Base-by-base conservation (phyloP, 2,113 vertebrate species). In the Actenoides lindsayi region DNA sequence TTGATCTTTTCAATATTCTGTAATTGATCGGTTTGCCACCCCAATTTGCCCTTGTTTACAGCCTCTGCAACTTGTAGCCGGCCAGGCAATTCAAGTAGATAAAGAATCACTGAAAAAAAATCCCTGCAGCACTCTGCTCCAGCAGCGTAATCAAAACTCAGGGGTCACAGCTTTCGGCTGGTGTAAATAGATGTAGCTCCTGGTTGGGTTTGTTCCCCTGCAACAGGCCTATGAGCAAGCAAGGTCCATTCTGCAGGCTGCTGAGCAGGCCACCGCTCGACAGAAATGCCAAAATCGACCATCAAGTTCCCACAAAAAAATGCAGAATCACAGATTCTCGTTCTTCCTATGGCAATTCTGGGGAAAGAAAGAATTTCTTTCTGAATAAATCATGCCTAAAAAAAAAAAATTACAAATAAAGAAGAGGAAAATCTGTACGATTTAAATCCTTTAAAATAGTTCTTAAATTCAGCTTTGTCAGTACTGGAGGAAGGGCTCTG, bases 1-100 rank as follows among this genome's bases (percentile, higher is more conserved):
- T 65, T 87, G 89, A 87, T 85, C 57, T 94, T 92, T 87, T 94
- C 92, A 93, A 87, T 89, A 95, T 82, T 92, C 77, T 59, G 37
- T 46, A 89, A 91, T 91, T 94, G 94, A 96, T 93, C 2, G 0
- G 57, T 92, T 96, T 95, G 77, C 74, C 46, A 57, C 87, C 67
- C 80, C 91, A 76, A 79, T 96, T 87, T 92, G 51, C 62, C 57
- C 39, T 94, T 79, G 68, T 92, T 93, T 93, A 87, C 74, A 82
- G 62, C 62, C 65, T 85, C 87, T 57, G 42, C 75, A 60, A 60
- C 69, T 90, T 54, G 51, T n/a, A 89, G 69, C 53, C 76, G 65
- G 80, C 44, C 83, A 57, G 85, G 71, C 33, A 83, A 83, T 56
- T 89, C 76, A 64, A 89, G 46, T 3, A 90, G 56, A 71, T 53